Evolutionary conservation across 1,140 invertebrate genomes (phyloP).

Genomic region (Heliothis virescens): DNA sequence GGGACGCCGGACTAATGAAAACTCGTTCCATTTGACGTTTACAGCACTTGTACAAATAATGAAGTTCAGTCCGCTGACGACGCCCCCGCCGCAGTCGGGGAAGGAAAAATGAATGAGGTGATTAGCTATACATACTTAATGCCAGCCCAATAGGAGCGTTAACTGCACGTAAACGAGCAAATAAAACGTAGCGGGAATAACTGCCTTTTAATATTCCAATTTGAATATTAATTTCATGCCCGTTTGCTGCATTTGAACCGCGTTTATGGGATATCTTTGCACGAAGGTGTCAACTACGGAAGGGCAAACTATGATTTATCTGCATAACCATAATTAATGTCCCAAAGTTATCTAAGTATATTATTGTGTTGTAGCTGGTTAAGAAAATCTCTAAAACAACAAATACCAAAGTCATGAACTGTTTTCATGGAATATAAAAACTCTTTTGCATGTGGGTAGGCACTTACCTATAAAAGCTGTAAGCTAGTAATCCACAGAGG

Average conservation of each 20-base stretch:
- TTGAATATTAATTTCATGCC: conserved; percentile 19
- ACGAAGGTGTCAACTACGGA: neutral
- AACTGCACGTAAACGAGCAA: conserved; percentile 40
- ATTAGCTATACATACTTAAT: conserved; percentile 44
- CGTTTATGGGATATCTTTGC: neutral
- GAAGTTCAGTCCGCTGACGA: conserved; percentile 32
- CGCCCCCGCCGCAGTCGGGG: neutral
- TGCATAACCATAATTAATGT: too few species aligned
- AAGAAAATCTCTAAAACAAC: too few species aligned
- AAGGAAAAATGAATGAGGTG: conserved; percentile 17
- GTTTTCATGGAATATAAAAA: too few species aligned
- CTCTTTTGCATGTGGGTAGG: neutral
- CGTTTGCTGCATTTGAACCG: neutral
- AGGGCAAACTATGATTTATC: neutral
- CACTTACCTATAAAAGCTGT: conserved; percentile 22
- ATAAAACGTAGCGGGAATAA: conserved; percentile 36
- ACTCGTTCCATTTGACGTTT: conserved; percentile 44
- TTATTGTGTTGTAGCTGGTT: too few species aligned
- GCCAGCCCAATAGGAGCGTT: conserved; percentile 28
- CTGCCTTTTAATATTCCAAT: conserved; percentile 26
- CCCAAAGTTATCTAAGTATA: too few species aligned
- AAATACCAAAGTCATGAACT: too few species aligned
- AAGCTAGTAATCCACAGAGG: conserved; percentile 26
- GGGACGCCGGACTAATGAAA: conserved; percentile 38
- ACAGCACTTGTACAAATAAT: conserved; percentile 48